These are phyloP conservation scores for Lycophotia porphyrea DNA, from an alignment of 2,888 invertebrate genomes.

Conservation along the genomic window DNA sequence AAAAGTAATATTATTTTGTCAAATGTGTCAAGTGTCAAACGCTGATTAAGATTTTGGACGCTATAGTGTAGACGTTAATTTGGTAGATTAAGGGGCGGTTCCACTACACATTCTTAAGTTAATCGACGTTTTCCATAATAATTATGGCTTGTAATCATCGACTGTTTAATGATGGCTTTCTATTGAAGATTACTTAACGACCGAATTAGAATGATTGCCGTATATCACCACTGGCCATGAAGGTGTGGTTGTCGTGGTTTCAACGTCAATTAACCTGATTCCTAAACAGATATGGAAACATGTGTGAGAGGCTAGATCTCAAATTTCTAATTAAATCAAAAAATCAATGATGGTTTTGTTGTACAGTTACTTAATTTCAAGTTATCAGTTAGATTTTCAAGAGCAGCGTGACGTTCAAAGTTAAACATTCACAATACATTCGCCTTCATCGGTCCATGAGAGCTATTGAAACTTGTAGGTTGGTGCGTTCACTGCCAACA, in stretches of 20 bases:
- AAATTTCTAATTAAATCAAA: too few species aligned
- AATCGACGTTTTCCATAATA: constrained; percentile 21
- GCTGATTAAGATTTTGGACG: constrained; percentile 43
- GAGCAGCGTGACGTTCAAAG: constrained; percentile 9
- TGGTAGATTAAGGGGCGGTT: constrained; percentile 15
- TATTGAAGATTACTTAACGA: constrained; percentile 14
- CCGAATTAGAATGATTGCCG: constrained; percentile 11
- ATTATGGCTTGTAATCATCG: constrained; percentile 27
- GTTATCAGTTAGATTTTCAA: not conserved
- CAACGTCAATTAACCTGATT: not conserved
- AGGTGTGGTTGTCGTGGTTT: not conserved
- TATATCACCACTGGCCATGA: constrained; percentile 1
- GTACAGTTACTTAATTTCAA: constrained; percentile 5
- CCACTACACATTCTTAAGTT: constrained; percentile 18
- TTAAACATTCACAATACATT: constrained; percentile 23
- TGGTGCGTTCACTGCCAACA: constrained; percentile 3
- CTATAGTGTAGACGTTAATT: constrained; percentile 31
- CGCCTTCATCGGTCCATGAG: not conserved
- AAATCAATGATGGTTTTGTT: not conserved
- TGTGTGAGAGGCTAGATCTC: too few species aligned
- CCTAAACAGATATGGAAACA: not conserved
- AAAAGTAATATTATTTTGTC: constrained; percentile 59
- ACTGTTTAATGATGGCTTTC: constrained; percentile 2
- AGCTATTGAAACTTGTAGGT: constrained; percentile 24
- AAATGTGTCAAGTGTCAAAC: constrained; percentile 54